Evolutionary conservation across 2,888 invertebrate genomes (phyloP).

Genomic region (Baccha elongata): DNA sequence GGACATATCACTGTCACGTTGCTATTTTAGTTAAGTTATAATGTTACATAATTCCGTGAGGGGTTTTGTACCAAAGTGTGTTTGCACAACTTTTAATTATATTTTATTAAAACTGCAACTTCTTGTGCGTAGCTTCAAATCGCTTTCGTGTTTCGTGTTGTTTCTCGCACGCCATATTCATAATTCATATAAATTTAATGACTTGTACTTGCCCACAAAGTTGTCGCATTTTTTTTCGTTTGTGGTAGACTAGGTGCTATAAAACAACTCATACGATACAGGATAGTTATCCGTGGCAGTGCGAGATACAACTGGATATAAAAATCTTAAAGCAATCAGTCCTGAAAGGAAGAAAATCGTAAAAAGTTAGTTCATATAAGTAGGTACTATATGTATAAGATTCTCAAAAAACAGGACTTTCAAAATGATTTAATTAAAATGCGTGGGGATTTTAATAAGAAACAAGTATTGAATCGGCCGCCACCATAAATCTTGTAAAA

Average conservation of each 20-base stretch:
- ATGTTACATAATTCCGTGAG: conserved; percentile 21
- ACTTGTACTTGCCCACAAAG: conserved; percentile 5
- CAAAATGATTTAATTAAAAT: conserved; percentile 1
- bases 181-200: conserved; percentile 34
- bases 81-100: conserved; percentile 6
- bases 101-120: conserved; percentile 3
- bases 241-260: conserved; percentile 17
- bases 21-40: conserved; percentile 17
- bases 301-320: neutral
- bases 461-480: neutral
- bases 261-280: conserved; percentile 8
- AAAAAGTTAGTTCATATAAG: neutral
- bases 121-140: conserved; percentile 22
- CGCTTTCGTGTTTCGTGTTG: neutral
- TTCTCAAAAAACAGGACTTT: conserved; percentile 31
- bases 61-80: neutral
- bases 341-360: conserved; percentile 28
- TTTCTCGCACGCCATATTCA: conserved; percentile 28
- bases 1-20: conserved; percentile 23
- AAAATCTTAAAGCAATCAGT: conserved; percentile 26
- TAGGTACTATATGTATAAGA: neutral
- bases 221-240: conserved; percentile 20
- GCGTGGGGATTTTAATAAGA: neutral
- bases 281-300: neutral
- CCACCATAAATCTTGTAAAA: neutral